Conservation (phyloP, 2,113 vertebrate genomes). For the Neodon shergylaensis region DNA sequence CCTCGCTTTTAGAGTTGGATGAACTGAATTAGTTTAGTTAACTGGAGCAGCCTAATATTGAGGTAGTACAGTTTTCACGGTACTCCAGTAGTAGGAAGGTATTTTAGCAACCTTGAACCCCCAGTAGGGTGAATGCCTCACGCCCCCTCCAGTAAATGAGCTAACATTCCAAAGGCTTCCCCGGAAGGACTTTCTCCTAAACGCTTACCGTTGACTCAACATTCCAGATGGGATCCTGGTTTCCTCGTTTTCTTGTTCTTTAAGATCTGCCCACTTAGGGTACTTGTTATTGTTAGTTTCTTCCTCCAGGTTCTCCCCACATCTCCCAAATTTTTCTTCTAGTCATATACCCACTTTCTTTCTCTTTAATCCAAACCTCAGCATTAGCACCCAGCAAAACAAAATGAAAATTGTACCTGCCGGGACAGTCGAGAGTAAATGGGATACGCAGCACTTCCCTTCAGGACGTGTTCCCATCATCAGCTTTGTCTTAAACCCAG, state of each 20-base stretch:
- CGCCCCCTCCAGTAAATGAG: not conserved
- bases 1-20: conserved; percentile 1
- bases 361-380: conserved; percentile 33
- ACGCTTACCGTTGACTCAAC: not conserved
- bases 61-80: not conserved
- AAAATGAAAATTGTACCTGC: not conserved
- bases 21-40: conserved; percentile 36
- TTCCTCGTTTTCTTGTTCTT: conserved; percentile 31
- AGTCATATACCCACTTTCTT: not conserved
- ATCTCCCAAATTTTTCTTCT: not conserved
- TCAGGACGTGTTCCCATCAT: not conserved
- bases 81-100: not conserved
- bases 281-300: conserved; percentile 21
- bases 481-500: not conserved
- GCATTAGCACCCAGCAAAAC: not conserved
- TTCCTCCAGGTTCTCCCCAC: not conserved
- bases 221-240: not conserved
- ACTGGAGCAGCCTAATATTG: not conserved
- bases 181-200: not conserved
- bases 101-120: not conserved
- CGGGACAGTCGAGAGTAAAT: not conserved
- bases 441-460: not conserved
- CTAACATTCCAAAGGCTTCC: not conserved
- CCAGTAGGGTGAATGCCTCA: not conserved
- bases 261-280: not conserved